Base-by-base conservation (phyloP, 2,113 vertebrate genomes). In the Amphiprion percula region DNA sequence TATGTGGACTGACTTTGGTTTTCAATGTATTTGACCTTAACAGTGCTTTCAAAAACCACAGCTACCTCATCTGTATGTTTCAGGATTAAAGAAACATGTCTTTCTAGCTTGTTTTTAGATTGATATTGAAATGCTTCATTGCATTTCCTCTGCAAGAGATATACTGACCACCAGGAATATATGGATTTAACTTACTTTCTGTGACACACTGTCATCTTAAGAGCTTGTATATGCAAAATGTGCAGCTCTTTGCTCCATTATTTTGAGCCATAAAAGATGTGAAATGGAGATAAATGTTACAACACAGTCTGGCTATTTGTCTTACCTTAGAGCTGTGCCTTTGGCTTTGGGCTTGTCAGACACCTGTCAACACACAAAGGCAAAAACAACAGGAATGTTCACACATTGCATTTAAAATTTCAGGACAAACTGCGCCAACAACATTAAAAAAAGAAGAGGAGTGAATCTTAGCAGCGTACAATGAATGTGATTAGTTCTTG, bases 331-430 rank as follows among this genome's bases (percentile, higher is more conserved):
- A 84, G 96, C 94, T 87, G 96, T 90, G 88, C 93, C 96, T 95
- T 96, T 96, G 91, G 95, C 88, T 93, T 98, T 99, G 91, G 95
- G 93, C 91, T 98, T 99, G 94, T 98, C 97, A 50, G 96, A 94
- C 90, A 95, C 95, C 97, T 99, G 95, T 84, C 85, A 95, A 96
- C 33, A 96, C 86, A 95, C 93, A 85, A 0, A 83, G 58, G 87
- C 53, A 83, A 75, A 12, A 75, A 1, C 9, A n/a, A 49, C 2
- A 60, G 23, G 61, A 8, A 49, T 14, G 21, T 72, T 53, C 47
- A 82, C 12, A n/a, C 21, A 50, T 50, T 47, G 41, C 5, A 17
- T n/a, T 39, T 26, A 3, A 26, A 26, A 26, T 26, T 26, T 0
- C 6, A 72, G 8, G 4, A 21, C 28, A 64, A 12, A 56, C 41